Base-by-base conservation (phyloP, 2,113 vertebrate genomes). In the Tyrannus savana region DNA sequence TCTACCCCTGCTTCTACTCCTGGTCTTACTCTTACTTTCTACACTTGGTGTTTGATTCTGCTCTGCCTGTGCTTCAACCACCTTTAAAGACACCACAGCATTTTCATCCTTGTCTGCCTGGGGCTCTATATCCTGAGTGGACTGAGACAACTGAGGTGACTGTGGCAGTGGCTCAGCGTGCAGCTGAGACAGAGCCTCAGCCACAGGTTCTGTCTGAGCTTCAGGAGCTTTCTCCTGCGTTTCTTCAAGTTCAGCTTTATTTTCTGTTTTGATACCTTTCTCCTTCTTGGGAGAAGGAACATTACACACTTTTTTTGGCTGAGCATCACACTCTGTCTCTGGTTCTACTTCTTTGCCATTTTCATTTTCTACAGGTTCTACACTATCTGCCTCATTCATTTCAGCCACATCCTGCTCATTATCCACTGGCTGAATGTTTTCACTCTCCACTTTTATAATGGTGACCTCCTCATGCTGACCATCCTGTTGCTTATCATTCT, bases 361-460 rank as follows among this genome's bases (percentile, higher is more conserved):
- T 97, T 98, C 98, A 86, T 97, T 98, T 96, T 98, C 98, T 97
- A 96, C 94, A 95, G 94, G 97, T 68, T 97, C 98, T 97, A 98
- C 85, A 73, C 96, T 98, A 94, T 97, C 97, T 79, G 94, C 92
- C 66, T 98, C 98, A 90, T 96, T 97, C 53, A 93, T 96, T 96
- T 98, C 98, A 97, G 97, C 96, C 85, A 95, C 31, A 83, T 98
- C 98, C 93, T 97, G 97, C 63, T 98, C 98, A 88, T 97, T 97
- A 96, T 97, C 97, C 49, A 96, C 67, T 63, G 97, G 96, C 95
- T 98, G 97, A 95, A 96, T 78, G 67, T 80, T 97, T 79, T 97
- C 98, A 67, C 95, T 91, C 75, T 97, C 97, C 74, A 98, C 97
- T 96, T 97, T 96, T 49, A 95, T 81, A 94, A 83, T 83, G 87